These are phyloP conservation scores for Axis porcinus DNA, from an alignment of 2,113 vertebrate genomes.

Conservation along the genomic window DNA sequence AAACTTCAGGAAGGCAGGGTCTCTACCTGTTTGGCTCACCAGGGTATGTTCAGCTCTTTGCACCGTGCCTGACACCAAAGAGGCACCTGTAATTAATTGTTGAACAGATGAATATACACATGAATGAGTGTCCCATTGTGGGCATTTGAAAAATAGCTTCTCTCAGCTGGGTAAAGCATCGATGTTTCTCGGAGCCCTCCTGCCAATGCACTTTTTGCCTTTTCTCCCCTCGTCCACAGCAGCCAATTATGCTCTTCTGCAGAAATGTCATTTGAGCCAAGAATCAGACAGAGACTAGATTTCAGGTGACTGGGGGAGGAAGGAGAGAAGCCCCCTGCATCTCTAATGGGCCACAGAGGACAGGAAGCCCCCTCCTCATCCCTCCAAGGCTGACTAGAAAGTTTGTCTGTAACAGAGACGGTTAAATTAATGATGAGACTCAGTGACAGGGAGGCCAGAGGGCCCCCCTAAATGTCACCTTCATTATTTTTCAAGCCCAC, in stretches of 20 bases:
- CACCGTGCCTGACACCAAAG: not conserved
- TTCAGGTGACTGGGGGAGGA: conserved; percentile 63
- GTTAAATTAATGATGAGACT: conserved; percentile 80
- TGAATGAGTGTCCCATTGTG: not conserved
- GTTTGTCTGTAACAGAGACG: conserved; percentile 76
- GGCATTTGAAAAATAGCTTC: not conserved
- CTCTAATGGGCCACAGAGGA: conserved; percentile 79
- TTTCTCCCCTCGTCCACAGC: conserved; percentile 53
- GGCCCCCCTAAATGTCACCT: conserved; percentile 60
- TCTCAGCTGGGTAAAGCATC: not conserved
- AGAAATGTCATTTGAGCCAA: conserved; percentile 79
- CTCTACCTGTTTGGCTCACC: not conserved
- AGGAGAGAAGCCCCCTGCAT: conserved; percentile 39
- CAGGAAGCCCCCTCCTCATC: conserved; percentile 60
- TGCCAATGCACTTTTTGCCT: not conserved
- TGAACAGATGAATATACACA: not conserved
- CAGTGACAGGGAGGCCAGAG: conserved; percentile 72
- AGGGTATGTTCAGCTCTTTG: not conserved
- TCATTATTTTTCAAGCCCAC: conserved; percentile 68
- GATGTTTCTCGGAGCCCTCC: not conserved
- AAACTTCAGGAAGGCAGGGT: not conserved
- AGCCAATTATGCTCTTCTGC: conserved; percentile 75
- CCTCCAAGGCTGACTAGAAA: conserved; percentile 72
- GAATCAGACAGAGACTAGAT: conserved; percentile 77
- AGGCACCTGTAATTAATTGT: not conserved